Percentiles rank a stretch among this genome's conserved stretches.
These are phyloP conservation scores for Tapirus terrestris DNA, from an alignment of 2,113 vertebrate species.

Conservation along the genomic window DNA sequence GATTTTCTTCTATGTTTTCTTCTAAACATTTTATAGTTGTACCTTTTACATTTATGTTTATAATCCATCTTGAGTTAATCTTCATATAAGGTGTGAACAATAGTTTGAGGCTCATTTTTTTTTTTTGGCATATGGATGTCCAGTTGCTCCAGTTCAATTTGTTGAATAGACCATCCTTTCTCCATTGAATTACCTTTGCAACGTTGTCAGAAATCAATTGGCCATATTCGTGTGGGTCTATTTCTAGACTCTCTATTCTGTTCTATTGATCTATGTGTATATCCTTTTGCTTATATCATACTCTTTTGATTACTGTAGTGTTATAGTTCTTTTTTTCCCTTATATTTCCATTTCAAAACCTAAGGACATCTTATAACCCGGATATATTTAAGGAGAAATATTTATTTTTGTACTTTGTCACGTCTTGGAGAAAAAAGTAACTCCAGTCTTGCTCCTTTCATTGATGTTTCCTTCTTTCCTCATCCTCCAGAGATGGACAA, in stretches of 20 bases:
- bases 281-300: neutral
- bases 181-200: neutral
- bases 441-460: neutral
- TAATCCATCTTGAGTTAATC: neutral
- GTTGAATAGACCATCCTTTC: neutral
- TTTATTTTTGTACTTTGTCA: neutral
- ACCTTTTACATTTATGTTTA: neutral
- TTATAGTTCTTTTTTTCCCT: neutral
- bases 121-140: neutral
- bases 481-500: neutral
- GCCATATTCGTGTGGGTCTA: neutral
- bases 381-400: neutral
- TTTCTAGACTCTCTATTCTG: neutral
- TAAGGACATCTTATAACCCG: neutral
- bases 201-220: neutral
- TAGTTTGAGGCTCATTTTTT: neutral
- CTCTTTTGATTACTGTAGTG: neutral
- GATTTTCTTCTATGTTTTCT: neutral
- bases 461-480: neutral
- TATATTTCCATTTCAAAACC: slow-evolving; percentile 3
- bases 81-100: neutral
- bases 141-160: neutral
- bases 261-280: neutral
- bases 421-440: neutral
- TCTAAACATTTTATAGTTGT: neutral